phyloP scores from a whole-genome alignment of 2,797 vertebrate species.

The Pterois miles region DNA sequence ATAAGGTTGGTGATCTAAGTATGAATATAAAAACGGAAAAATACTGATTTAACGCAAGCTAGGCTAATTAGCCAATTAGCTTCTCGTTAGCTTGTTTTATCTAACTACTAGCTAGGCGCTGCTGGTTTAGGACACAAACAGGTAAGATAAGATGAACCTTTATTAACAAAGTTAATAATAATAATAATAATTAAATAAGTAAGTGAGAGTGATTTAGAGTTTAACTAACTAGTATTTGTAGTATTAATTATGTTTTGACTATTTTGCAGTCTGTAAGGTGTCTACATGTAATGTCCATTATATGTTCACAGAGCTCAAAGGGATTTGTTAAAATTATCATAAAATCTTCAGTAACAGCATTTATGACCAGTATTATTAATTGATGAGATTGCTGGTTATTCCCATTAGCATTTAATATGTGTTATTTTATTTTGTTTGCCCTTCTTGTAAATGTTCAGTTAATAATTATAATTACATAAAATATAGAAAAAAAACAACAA shows the following conservation, averaged over 20 bases:
- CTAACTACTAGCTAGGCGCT: no score
- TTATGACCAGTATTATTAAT: no score
- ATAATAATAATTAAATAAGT: no score
- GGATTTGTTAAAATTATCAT: background rate
- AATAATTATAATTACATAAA: background rate
- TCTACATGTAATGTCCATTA: background rate
- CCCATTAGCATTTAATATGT: background rate
- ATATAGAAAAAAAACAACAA: background rate
- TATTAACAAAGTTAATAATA: no score
- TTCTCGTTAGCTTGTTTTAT: background rate
- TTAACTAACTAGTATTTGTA: background rate
- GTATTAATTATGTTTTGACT: rapidly evolving
- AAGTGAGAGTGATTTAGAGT: background rate
- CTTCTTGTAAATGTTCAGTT: no score
- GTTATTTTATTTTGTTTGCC: no score
- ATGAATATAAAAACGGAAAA: background rate
- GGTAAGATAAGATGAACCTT: no score
- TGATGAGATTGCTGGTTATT: no score
- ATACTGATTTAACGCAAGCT: background rate
- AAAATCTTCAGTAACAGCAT: background rate
- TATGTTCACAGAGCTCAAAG: background rate
- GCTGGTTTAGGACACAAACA: background rate
- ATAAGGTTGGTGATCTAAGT: rapidly evolving
- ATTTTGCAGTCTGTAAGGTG: no score
- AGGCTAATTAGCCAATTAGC: background rate